Base-by-base conservation (phyloP, 1,140 invertebrate species). In the Anastatus disparis region DNA sequence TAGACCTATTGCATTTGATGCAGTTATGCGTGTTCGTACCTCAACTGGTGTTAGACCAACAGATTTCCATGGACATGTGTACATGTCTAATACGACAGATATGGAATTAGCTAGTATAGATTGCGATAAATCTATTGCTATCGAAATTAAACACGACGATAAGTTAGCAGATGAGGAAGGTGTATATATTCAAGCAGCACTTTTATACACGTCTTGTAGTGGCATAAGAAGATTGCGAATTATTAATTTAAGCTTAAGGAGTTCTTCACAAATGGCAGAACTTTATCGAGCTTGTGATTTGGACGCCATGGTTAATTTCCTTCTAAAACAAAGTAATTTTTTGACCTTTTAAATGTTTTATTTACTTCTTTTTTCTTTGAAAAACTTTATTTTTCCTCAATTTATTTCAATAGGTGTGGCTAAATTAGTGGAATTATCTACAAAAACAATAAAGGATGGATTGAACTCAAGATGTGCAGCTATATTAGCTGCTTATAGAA, bases 71-170 rank as follows among this genome's bases (percentile, higher is more conserved):
- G 98, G 98, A 22, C 95, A 98, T 85, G 97, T 98, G 85, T 98
- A 91, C 83, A 99, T 99, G 97, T 92, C 96, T 13, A 99, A 98
- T 84, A 97, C 97, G 12, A 99, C 96, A 0, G 97, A 99, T 85
- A 94, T 99, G 76, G 97, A 99, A 84, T 84, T 99, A 72, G 96
- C 95, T 65, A 91, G 93, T 65, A 90, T 99, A 70, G 97, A 98
- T 90, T 88, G 88, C 73, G 89, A 92, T 75, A 93, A 86, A 85
- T 92, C 93, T 2, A 87, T 99, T 40, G 93, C 93, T 53, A 91
- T 98, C 40, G 98, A 99, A 88, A 92, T 99, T 22, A 99, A 99
- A 80, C 97, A 99, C 85, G 98, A 99, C 84, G 98, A 99, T 83
- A 99, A 99, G 84, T 82, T 99, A 29, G 92, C 93, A 9, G 96